These are phyloP conservation scores for Zygaena filipendulae DNA, from an alignment of 2,888 invertebrate genomes.

Conservation along the genomic window DNA sequence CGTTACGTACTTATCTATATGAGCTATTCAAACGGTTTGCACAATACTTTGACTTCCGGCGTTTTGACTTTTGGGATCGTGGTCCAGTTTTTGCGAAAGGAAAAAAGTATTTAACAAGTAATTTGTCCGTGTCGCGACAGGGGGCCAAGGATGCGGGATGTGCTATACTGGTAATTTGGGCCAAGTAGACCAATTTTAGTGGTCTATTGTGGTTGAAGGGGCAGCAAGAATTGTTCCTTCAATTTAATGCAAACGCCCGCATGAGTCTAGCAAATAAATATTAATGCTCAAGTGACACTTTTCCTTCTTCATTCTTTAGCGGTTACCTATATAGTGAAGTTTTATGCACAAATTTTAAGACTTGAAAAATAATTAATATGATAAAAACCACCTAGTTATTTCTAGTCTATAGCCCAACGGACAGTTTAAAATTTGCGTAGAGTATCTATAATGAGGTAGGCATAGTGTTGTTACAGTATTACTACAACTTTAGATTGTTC, in stretches of 20 bases:
- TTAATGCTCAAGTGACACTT: constrained; percentile 33
- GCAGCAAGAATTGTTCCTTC: constrained; percentile 54
- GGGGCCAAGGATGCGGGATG: constrained; percentile 56
- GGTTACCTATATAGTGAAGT: no score
- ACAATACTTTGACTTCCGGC: constrained; percentile 18
- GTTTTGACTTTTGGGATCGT: constrained; percentile 3
- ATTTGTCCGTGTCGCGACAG: constrained; percentile 32
- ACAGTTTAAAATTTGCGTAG: no score
- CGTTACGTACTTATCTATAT: constrained; percentile 5
- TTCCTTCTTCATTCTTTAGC: no score
- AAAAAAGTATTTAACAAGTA: constrained; percentile 28
- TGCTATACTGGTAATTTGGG: constrained; percentile 55
- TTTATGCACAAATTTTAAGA: no score
- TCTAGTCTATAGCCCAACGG: no score
- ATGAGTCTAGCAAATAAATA: constrained; percentile 45
- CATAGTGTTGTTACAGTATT: no score
- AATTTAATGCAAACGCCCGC: constrained; percentile 43
- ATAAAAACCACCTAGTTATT: no score
- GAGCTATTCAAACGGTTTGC: no score
- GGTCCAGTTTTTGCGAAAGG: constrained; percentile 17
- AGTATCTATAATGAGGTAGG: no score
- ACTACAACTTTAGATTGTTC: no score
- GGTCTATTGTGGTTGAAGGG: constrained; percentile 42
- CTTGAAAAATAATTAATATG: no score
- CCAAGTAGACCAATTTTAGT: constrained; percentile 53